These are phyloP conservation scores for Parazoanthus atlanticus DNA, from an alignment of 92 coral and sea anemone genomes.

Conservation along the genomic window DNA sequence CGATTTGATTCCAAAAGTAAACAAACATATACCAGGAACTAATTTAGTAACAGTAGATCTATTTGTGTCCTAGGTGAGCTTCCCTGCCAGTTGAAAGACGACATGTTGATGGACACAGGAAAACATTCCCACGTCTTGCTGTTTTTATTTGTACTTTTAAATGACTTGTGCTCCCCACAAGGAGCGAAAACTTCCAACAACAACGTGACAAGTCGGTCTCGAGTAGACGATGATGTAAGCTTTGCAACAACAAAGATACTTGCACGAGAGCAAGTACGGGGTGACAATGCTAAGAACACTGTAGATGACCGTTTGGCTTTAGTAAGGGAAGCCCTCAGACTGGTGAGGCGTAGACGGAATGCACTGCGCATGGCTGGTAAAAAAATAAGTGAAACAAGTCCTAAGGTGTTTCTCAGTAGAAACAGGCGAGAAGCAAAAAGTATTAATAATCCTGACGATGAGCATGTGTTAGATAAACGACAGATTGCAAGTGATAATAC, in stretches of 20 bases:
- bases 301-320: conserved; percentile 6
- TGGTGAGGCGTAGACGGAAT: conserved; percentile 9
- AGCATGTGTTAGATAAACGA: conserved; percentile 29
- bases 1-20: no score
- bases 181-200: background rate
- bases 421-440: conserved; percentile 5
- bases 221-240: background rate
- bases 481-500: background rate
- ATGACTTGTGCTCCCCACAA: background rate
- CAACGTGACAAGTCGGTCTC: background rate
- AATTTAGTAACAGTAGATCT: no score
- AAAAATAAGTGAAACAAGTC: background rate
- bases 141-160: background rate
- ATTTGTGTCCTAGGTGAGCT: background rate
- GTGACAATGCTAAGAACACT: background rate
- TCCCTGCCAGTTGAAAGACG: background rate
- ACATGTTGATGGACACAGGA: conserved; percentile 7
- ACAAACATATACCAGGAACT: no score
- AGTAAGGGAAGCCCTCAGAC: conserved; percentile 5
- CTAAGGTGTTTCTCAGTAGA: conserved; percentile 6
- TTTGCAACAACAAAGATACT: background rate
- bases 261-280: background rate
- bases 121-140: background rate
- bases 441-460: background rate
- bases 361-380: background rate